Base-by-base conservation (phyloP, 2,113 vertebrate genomes). In the Corydoras sp. region DNA sequence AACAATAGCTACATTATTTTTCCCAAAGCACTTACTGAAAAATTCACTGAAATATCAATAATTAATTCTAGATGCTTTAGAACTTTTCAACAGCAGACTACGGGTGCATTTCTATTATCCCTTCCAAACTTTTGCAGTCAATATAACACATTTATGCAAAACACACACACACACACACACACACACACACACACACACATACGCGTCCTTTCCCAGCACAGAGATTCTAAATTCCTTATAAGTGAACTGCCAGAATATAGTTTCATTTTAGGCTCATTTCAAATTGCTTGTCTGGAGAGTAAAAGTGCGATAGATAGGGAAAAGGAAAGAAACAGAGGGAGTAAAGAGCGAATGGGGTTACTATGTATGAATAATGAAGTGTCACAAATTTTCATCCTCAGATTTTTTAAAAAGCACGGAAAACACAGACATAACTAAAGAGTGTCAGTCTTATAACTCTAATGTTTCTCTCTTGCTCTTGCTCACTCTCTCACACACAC, bases 231-330 rank as follows among this genome's bases (percentile, higher is more conserved):
- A 70, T 70, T 71, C 63, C 71, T 77, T 76, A 71, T 70, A 73
- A 66, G 11, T 71, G 65, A 84, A 80, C 81, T 66, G 77, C 74
- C 74, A 60, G 68, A 54, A 73, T 65, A 11, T 13, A 65, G 75
- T 88, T 86, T 86, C 86, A 88, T 88, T 90, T 84, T 85, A 85
- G 84, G 77, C 79, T 85, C 79, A 77, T 82, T 86, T 86, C 84
- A 84, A 86, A 85, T 86, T 85, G 82, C 87, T 87, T 89, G 87
- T 90, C 88, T 31, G 49, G 54, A 50, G 68, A 54, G 59, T 50
- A 69, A 68, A 61, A 53, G 50, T 61, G 10, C 49, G 24, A 69
- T 29, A 49, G 24, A 62, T 14, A 5, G 35, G 54, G 49, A 30
- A 13, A 32, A 10, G 11, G 62, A 32, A 15, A 24, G 31, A n/a